Base-by-base conservation (phyloP, 2,113 vertebrate species). In the Cichladusa arquata region DNA sequence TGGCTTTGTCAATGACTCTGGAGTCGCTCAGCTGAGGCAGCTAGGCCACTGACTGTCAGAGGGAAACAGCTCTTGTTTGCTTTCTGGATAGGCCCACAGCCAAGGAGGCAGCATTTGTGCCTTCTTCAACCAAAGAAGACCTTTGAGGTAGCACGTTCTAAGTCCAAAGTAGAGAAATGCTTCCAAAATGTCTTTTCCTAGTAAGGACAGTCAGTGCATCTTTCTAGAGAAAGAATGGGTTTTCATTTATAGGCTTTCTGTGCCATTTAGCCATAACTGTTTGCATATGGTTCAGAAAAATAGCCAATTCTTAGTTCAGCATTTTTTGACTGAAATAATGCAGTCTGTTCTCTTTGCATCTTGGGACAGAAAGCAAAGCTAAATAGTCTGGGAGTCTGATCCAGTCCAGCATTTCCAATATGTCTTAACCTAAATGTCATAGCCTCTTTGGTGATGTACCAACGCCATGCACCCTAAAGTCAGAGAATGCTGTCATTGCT, bases 391-490 rank as follows among this genome's bases (percentile, higher is more conserved):
- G 28, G 44, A 36, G 17, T n/a, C 26, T 44, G 31, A 24, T 45
- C 11, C 56, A 69, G 64, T 54, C 8, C 29, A 53, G 12, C 6
- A 25, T 72, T 69, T 77, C 31, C 45, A 38, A 1, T 69, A 6
- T 24, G 16, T 36, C 33, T 58, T 42, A 54, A 51, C 26, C 25
- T 36, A 20, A 25, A 9, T 65, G 36, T 53, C 22, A 12, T 85
- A 29, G 19, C 26, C 19, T 78, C 23, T 23, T 24, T 48, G 47
- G 47, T 48, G 47, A 14, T 9, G 6, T 53, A 48, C 40, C 50
- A 38, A 2, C 1, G 2, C 44, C 28, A 4, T 4, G 10, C 38
- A 12, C 4, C 3, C 19, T 6, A 17, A 19, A 18, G 26, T 48
- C 44, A 56, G 47, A 8, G 56, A 45, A 34, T 15, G 10, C 33